Evolutionary conservation across 2,113 vertebrate species (phyloP), one percentile per base, ranked within the genome.

Genomic region (Pimephales promelas): DNA sequence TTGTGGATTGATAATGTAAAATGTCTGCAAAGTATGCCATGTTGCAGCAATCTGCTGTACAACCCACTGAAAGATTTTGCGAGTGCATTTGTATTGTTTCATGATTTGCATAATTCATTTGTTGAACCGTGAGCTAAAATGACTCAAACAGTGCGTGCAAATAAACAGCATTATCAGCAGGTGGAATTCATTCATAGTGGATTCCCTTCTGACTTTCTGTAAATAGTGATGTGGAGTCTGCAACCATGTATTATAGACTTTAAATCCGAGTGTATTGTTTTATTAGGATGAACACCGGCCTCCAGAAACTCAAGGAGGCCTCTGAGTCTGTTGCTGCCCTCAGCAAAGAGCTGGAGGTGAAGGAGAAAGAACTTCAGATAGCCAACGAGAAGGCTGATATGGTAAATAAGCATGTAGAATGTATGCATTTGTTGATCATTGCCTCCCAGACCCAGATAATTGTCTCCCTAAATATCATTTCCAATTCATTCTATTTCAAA

Each of bases 271-370:
- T 62, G 13, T 43, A 1, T 79, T 43, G 28, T 74, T 83, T 24
- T 24, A 73, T 61, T 79, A 99, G 98, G 90, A 95, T 99, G 95
- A 98, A 98, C 86, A 98, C 94, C 54, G 97, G 98, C 66, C 92
- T 99, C 61, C 88, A 98, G 91, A 99, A 99, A 82, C 87, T 99
- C 24, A 98, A 95, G 90, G 98, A 99, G 90, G 98, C 98, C 4
- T 98, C 97, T 0, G 95, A 97, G 75, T 98, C 97, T 0, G 95
- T 99, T 2, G 95, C 95, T 84, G 94, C 92, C 40, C 91, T 99
- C 70, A 99, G 96, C 89, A 96, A 92, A 89, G 97, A 99, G 87
- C 88, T 99, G 85, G 97, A 96, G 90, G 89, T 93, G 71, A 99
- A 99, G 88, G 98, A 99, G 84, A 96, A 96, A 85, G 98, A 97